A percentile compares a stretch with the other conserved stretches of the same genome.
phyloP scores from a whole-genome alignment of 2,797 vertebrate species.

The Meda fulgida region DNA sequence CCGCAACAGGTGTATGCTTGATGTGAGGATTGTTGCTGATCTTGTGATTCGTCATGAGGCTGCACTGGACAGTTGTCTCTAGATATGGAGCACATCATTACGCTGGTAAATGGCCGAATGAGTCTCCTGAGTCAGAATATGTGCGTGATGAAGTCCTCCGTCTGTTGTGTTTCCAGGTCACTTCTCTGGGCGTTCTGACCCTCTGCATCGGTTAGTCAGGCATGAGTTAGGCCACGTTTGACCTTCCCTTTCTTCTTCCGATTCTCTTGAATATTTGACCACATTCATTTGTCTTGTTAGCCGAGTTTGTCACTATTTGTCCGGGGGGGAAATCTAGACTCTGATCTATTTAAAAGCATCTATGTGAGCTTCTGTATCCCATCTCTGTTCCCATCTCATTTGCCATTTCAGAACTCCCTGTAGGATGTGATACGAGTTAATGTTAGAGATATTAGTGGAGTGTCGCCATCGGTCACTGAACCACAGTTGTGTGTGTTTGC shows the following conservation, averaged over 20 bases:
- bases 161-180: conserved; percentile 3
- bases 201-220: background rate
- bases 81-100: background rate
- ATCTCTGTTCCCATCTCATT: background rate
- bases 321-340: conserved; percentile 44
- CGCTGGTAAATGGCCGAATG: too few species aligned
- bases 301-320: conserved; percentile 53
- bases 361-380: background rate
- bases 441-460: conserved; percentile 30
- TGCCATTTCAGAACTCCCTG: background rate
- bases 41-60: background rate
- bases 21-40: background rate
- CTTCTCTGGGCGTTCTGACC: conserved; percentile 1
- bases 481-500: conserved; percentile 30
- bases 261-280: conserved; percentile 24
- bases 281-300: conserved; percentile 25
- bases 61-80: background rate
- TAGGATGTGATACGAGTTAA: background rate
- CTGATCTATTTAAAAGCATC: conserved; percentile 17
- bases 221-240: background rate
- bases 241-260: background rate
- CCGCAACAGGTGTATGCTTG: background rate
- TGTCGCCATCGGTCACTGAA: background rate
- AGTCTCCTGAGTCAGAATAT: background rate
- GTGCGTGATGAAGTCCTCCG: background rate